Percentiles rank a stretch among this genome's conserved stretches.
Evolutionary conservation across 2,888 invertebrate genomes (phyloP).

Genomic region (Drosophila limbata): DNA sequence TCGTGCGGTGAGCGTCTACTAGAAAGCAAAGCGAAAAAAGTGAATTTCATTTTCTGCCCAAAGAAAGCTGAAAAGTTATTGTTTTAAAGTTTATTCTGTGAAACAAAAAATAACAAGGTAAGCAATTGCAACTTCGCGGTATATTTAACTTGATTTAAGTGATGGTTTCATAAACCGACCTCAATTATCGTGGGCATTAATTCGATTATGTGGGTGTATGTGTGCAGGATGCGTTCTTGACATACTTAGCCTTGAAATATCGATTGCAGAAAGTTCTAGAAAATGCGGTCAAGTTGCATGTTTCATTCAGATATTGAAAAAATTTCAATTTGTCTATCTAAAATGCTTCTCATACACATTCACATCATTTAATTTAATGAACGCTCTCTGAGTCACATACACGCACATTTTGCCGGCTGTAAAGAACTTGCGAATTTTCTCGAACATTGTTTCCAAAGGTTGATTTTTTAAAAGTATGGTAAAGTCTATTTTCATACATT

Average conservation of each 20-base stretch:
- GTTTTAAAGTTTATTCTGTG: slow-evolving; percentile 60
- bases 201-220: neutral
- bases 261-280: slow-evolving; percentile 53
- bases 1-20: slow-evolving; percentile 58
- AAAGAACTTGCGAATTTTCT: slow-evolving; percentile 34
- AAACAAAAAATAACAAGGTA: slow-evolving; percentile 72
- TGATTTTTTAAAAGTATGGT: neutral
- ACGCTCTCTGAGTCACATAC: slow-evolving; percentile 33
- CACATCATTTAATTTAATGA: neutral
- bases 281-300: slow-evolving; percentile 3
- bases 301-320: slow-evolving; percentile 36
- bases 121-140: slow-evolving; percentile 21
- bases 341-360: neutral
- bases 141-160: neutral
- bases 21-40: slow-evolving; percentile 32
- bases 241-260: slow-evolving; percentile 40
- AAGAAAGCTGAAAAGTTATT: slow-evolving; percentile 53
- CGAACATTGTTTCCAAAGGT: slow-evolving; percentile 2
- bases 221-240: slow-evolving; percentile 42
- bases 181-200: neutral
- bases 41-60: slow-evolving; percentile 59
- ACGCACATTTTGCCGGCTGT: slow-evolving; percentile 32
- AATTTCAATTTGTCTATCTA: neutral
- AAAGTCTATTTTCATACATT: neutral
- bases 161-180: neutral